Conservation (phyloP, 2,797 vertebrate genomes). For the Novumbra hubbsi region DNA sequence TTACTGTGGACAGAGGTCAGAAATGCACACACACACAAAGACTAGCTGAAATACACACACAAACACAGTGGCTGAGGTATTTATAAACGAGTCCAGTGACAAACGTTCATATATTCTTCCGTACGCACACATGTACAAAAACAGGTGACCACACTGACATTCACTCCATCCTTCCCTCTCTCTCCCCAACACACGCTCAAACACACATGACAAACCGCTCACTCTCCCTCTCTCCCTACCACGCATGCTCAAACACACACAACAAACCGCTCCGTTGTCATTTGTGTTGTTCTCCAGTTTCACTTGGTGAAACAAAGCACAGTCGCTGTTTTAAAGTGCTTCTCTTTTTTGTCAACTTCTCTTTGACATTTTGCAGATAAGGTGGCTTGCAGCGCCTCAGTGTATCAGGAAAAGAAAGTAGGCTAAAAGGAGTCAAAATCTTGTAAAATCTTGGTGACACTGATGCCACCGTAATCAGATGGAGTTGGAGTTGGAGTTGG, state of each 20-base stretch:
- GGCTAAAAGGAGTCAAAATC: background rate
- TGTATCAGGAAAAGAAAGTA: background rate
- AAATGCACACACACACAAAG: background rate
- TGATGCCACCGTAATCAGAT: background rate
- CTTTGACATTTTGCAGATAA: background rate
- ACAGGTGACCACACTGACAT: too few species aligned
- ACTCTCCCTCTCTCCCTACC: background rate
- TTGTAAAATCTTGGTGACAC: background rate
- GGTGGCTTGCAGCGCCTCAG: background rate
- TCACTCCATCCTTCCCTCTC: too few species aligned
- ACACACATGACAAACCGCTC: constrained; percentile 11
- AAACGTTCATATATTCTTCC: too few species aligned
- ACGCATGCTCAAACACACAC: background rate
- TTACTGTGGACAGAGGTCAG: background rate
- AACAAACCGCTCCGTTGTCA: constrained; percentile 47
- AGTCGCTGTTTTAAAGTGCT: background rate
- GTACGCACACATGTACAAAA: too few species aligned
- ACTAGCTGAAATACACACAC: too few species aligned
- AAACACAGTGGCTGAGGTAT: too few species aligned
- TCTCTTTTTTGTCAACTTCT: background rate
- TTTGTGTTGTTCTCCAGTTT: constrained; percentile 57
- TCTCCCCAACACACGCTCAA: background rate
- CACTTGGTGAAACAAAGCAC: constrained; percentile 29
- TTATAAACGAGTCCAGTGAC: too few species aligned
- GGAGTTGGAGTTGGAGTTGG: background rate